Conservation (phyloP, 2,113 vertebrate genomes). For the Setophaga coronata region DNA sequence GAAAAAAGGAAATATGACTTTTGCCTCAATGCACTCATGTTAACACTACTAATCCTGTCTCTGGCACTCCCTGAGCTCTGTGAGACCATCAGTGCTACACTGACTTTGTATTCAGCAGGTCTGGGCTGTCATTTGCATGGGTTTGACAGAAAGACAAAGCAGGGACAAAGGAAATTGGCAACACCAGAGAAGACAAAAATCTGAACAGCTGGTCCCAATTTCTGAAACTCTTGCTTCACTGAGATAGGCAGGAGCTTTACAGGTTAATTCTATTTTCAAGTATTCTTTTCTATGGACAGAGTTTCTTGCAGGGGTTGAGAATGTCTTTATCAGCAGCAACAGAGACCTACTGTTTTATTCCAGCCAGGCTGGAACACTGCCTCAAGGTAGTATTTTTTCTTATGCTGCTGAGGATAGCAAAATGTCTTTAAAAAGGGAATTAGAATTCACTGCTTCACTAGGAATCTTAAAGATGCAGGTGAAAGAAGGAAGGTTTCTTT, state of each 20-base stretch:
- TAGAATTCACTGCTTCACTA: not conserved
- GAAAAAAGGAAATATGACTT: not conserved
- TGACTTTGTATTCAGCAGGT: not conserved
- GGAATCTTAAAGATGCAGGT: not conserved
- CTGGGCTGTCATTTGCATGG: not conserved
- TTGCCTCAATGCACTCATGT: not conserved
- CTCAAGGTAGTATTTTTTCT: not conserved
- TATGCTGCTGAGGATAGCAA: not conserved
- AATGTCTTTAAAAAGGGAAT: not conserved
- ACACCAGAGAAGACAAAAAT: not conserved
- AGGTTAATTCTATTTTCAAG: not conserved
- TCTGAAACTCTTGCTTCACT: not conserved
- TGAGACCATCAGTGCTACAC: not conserved
- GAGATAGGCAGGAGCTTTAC: not conserved
- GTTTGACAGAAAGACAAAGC: not conserved
- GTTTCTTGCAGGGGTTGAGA: not conserved
- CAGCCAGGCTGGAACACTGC: not conserved
- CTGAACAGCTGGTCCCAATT: not conserved
- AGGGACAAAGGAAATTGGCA: not conserved
- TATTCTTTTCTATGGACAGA: not conserved
- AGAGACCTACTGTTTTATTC: not conserved
- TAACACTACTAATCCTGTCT: not conserved
- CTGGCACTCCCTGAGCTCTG: not conserved
- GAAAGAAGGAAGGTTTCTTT: not conserved
- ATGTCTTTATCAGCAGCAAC: not conserved